Conservation (phyloP, 2,888 invertebrate genomes). For the Hirtodrosophila histrioides region DNA sequence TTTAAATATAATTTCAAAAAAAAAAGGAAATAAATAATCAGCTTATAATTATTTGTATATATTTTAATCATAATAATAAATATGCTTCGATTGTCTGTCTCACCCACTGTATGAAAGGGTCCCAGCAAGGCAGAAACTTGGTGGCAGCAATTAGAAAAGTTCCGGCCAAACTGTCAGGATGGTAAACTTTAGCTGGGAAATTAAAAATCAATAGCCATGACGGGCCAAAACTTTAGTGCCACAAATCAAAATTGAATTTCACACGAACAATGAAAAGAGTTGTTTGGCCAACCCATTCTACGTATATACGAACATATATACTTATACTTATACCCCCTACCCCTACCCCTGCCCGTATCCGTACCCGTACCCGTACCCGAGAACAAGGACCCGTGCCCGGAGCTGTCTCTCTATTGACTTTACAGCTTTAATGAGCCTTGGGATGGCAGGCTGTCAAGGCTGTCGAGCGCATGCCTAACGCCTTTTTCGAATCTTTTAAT, state of each 20-base stretch:
- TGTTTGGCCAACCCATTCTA: constrained; percentile 30
- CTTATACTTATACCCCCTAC: too few relatives aligned
- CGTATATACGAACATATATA: too few relatives aligned
- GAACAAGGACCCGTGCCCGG: not conserved
- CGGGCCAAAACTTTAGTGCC: constrained; percentile 50
- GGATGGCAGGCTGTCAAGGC: constrained; percentile 60
- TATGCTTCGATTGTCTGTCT: too few relatives aligned
- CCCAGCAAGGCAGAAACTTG: constrained; percentile 42
- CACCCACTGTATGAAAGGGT: not conserved
- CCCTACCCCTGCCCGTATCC: too few relatives aligned
- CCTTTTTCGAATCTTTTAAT: constrained; percentile 70
- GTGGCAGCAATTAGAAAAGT: constrained; percentile 75
- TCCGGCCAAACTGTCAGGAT: constrained; percentile 66
- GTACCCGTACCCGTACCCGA: too few relatives aligned
- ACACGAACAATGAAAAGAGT: constrained; percentile 47
- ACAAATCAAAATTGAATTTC: constrained; percentile 68
- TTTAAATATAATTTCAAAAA: too few relatives aligned
- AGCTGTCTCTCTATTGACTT: constrained; percentile 52
- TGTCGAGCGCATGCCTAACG: constrained; percentile 67
- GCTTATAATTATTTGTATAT: too few relatives aligned
- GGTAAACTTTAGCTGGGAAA: constrained; percentile 48
- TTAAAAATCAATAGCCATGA: constrained; percentile 69
- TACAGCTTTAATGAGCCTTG: constrained; percentile 67
- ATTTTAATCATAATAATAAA: too few relatives aligned
- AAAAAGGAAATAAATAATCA: too few relatives aligned